Percentiles rank a stretch among this genome's conserved stretches.
These are phyloP conservation scores for Paraescarpia echinospica DNA, from an alignment of 1,140 invertebrate species.

Conservation along the genomic window DNA sequence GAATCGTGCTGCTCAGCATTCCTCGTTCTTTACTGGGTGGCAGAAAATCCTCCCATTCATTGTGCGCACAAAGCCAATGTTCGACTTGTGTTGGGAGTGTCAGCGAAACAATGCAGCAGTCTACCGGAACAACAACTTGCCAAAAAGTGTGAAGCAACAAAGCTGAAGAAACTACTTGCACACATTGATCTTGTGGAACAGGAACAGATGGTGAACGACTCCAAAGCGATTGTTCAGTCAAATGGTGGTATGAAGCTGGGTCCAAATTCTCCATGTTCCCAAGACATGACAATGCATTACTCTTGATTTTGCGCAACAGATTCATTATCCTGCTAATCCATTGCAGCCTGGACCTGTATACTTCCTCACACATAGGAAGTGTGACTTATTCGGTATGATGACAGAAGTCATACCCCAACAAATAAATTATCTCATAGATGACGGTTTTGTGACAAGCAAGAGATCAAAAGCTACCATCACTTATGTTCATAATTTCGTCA, in stretches of 20 bases:
- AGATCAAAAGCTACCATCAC: slow-evolving; percentile 21
- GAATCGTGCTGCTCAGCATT: slow-evolving; percentile 9
- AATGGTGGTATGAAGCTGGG: background rate
- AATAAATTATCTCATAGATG: slow-evolving; percentile 26
- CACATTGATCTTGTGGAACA: slow-evolving; percentile 15
- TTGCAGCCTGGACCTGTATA: slow-evolving; percentile 15
- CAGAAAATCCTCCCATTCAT: background rate
- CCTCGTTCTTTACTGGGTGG: background rate
- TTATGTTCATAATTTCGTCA: slow-evolving; percentile 31
- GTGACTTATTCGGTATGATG: slow-evolving; percentile 14
- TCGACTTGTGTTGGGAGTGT: background rate
- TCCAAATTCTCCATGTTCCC: background rate
- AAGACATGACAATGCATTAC: background rate
- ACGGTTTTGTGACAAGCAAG: background rate
- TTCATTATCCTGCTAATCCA: background rate
- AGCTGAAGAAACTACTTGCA: slow-evolving; percentile 25
- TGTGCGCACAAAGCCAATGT: background rate
- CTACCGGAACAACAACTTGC: background rate
- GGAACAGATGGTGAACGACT: slow-evolving; percentile 24
- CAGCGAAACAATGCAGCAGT: background rate
- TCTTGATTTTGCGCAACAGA: slow-evolving; percentile 22
- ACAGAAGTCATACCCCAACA: slow-evolving; percentile 20
- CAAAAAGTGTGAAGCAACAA: background rate
- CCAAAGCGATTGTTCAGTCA: background rate
- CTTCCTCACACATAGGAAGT: slow-evolving; percentile 15